Base-by-base conservation (phyloP, 2,888 invertebrate species). In the Trimorus sp. region DNA sequence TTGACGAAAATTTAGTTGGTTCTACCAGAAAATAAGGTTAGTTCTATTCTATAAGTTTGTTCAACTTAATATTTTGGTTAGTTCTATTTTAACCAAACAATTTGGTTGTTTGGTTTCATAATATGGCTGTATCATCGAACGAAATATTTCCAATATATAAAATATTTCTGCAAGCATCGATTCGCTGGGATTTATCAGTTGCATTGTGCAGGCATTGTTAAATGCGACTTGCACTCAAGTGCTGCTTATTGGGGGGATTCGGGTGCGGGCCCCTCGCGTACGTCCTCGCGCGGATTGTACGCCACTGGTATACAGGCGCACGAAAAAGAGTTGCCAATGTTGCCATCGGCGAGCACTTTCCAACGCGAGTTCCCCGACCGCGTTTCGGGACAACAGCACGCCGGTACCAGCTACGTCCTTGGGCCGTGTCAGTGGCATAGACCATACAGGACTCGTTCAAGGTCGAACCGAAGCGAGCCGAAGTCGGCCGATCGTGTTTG, bases 391-490 rank as follows among this genome's bases (percentile, higher is more conserved):
- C 89, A 90, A 89, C 89, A 89, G 88, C 87, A 87, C 87, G 87
- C 85, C 88, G 87, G 85, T 86, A 86, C 88, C 86, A 86, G 86
- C 86, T 84, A 88, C 91, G 91, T 90, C 91, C 91, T 91, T 91
- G 91, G 90, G 90, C 90, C 91, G 91, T 91, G 91, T 91, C 91
- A 91, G 91, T 91, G 91, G 91, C 91, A 91, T 91, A 91, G 90
- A 91, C 89, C 90, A 91, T 91, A 90, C 91, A 91, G 91, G 91
- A 91, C 89, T 87, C 87, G 90, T 91, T 91, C 91, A 91, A 91
- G 91, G 91, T 91, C 91, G 91, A 89, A 85, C 85, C 88, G 84
- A 87, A 81, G 79, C 63, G 84, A 63, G 73, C 82, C 84, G 85
- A 83, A 74, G 73, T 71, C 76, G 78, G 56, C 75, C 83, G 82